Percentiles rank a stretch among this genome's conserved stretches.
phyloP scores from a whole-genome alignment of 2,888 invertebrate genomes.

The Melieria picta region DNA sequence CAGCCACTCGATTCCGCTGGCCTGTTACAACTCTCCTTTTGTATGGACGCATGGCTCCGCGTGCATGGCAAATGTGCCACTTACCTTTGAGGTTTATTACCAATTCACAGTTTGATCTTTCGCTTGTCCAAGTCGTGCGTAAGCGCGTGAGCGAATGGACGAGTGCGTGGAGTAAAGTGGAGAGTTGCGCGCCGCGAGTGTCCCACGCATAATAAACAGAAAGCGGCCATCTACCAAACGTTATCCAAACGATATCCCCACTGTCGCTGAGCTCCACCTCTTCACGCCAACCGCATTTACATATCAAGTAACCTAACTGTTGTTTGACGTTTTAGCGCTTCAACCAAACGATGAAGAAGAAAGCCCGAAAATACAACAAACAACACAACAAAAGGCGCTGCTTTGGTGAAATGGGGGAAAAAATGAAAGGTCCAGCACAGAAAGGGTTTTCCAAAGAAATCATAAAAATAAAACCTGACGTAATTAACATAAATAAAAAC shows the following conservation, averaged over 20 bases:
- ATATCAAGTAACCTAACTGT: constrained; percentile 28
- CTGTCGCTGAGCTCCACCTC: not conserved
- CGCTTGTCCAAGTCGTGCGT: no score
- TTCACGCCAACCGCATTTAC: constrained; percentile 12
- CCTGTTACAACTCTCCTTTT: no score
- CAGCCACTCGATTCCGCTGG: no score
- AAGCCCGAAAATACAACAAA: not conserved
- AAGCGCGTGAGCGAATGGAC: no score
- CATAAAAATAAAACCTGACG: constrained; percentile 26
- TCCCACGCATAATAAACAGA: constrained; percentile 17
- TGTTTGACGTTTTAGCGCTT: constrained; percentile 46
- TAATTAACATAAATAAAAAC: constrained; percentile 20
- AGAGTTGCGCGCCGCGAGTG: no score
- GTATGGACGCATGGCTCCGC: no score
- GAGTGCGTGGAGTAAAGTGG: no score
- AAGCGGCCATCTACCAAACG: not conserved
- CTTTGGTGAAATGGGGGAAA: not conserved
- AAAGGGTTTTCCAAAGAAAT: constrained; percentile 25
- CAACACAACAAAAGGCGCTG: not conserved
- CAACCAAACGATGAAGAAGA: constrained; percentile 29
- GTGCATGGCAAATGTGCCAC: no score
- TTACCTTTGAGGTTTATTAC: no score
- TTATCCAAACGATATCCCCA: constrained; percentile 25
- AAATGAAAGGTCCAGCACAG: not conserved
- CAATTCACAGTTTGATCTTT: no score